A percentile compares a stretch with the other conserved stretches of the same genome.
Conservation (phyloP, 2,113 vertebrate species). For the Ondatra zibethicus region DNA sequence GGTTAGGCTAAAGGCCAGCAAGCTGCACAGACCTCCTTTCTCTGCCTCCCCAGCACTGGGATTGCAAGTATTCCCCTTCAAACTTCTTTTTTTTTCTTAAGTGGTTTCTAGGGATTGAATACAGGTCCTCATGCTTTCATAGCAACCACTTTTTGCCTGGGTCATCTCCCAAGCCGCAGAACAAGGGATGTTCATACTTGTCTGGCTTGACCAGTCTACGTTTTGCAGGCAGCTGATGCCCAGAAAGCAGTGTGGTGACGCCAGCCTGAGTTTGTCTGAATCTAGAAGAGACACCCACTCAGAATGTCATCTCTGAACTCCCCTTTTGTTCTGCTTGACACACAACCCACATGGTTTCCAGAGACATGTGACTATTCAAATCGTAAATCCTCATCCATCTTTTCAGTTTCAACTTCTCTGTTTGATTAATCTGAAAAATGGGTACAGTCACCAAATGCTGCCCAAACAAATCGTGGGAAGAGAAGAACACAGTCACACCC, state of each 20-base stretch:
- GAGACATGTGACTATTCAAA: conserved; percentile 83
- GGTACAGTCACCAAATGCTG: conserved; percentile 19
- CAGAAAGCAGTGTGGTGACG: conserved; percentile 73
- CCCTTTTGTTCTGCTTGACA: conserved; percentile 75
- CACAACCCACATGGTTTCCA: conserved; percentile 79
- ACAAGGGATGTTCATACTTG: not conserved
- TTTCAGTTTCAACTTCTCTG: conserved; percentile 79
- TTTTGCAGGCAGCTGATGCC: conserved; percentile 55
- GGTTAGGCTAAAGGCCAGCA: not conserved
- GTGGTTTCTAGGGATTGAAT: not conserved
- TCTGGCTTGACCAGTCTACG: conserved; percentile 78
- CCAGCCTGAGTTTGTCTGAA: conserved; percentile 76
- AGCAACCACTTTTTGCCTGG: not conserved
- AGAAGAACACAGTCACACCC: not conserved
- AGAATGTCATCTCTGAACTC: conserved; percentile 71
- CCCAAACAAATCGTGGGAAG: conserved; percentile 64
- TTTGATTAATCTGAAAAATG: conserved; percentile 71
- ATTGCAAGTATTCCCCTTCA: not conserved
- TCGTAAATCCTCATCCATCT: conserved; percentile 77
- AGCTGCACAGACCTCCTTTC: too few species aligned
- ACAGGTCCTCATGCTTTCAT: not conserved
- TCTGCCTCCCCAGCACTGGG: not conserved
- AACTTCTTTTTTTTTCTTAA: not conserved
- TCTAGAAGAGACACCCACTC: conserved; percentile 75
- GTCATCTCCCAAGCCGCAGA: not conserved